Conservation (phyloP, 2,888 invertebrate genomes). For the Petrolisthes manimaculis region DNA sequence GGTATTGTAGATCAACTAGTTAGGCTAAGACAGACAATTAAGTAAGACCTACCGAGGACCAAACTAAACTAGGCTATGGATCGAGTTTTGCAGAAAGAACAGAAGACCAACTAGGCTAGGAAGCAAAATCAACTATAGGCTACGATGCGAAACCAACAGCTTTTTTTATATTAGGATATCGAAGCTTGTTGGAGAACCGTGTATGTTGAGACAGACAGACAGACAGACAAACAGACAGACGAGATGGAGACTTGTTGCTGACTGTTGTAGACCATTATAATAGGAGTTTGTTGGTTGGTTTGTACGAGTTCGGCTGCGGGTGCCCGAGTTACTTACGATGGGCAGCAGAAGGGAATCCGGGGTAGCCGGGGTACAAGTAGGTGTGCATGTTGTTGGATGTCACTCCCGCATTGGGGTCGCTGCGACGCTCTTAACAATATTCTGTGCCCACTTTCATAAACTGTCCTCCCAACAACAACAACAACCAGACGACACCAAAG, state of each 20-base stretch:
- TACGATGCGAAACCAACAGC: no score
- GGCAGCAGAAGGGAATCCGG: constrained; percentile 60
- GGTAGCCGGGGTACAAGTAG: constrained; percentile 64
- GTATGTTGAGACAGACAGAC: no score
- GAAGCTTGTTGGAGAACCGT: no score
- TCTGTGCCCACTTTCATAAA: background rate
- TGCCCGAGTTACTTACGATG: constrained; percentile 60
- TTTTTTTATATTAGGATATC: no score
- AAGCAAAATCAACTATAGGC: no score
- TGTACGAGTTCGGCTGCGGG: no score
- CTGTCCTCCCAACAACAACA: background rate
- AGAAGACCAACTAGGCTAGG: background rate
- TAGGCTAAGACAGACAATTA: no score
- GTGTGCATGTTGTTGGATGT: constrained; percentile 51
- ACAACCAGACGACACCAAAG: constrained; percentile 5
- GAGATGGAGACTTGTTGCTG: no score
- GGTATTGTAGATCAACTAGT: no score
- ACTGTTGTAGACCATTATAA: no score
- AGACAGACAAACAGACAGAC: no score
- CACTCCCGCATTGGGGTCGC: constrained; percentile 1
- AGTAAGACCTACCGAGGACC: background rate
- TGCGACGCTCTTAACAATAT: background rate
- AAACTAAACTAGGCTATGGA: background rate
- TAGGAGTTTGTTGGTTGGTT: no score
- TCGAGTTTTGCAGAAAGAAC: background rate